These are phyloP conservation scores for Mesaphorura yosii DNA, from an alignment of 1,140 invertebrate species.

Conservation along the genomic window DNA sequence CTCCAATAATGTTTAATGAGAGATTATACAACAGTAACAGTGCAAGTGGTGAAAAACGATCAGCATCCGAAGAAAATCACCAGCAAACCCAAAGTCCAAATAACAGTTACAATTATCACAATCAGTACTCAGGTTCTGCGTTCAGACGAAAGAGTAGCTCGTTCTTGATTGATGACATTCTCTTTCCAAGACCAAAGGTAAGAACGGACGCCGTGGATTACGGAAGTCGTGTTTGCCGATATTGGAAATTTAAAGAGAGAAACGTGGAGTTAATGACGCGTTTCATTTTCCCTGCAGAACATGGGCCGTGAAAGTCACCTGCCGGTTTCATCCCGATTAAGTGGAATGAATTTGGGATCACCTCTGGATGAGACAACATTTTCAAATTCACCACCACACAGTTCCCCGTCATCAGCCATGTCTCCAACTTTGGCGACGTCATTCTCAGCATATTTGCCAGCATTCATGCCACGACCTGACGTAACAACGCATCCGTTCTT, in stretches of 20 bases:
- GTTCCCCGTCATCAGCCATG: conserved; percentile 32
- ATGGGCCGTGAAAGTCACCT: conserved; percentile 26
- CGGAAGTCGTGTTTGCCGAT: conserved; percentile 29
- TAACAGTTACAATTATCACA: neutral
- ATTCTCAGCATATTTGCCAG: conserved; percentile 33
- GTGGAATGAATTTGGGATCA: conserved; percentile 32
- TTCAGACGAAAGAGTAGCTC: conserved; percentile 40
- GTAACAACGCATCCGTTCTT: conserved; percentile 38
- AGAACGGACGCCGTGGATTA: conserved; percentile 13
- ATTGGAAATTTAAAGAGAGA: neutral
- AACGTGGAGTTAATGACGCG: neutral
- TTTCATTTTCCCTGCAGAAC: conserved; percentile 6
- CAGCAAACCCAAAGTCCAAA: neutral
- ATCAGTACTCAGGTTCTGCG: no score
- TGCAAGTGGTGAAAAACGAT: neutral
- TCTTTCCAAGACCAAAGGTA: conserved; percentile 47
- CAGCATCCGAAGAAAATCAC: neutral
- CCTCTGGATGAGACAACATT: conserved; percentile 34
- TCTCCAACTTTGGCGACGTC: conserved; percentile 14
- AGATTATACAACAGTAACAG: neutral
- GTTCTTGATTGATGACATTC: conserved; percentile 68
- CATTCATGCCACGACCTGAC: conserved; percentile 43
- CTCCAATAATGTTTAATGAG: conserved; percentile 11
- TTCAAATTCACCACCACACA: conserved; percentile 32
- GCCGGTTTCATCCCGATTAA: conserved; percentile 28